Evolutionary conservation across 2,797 vertebrate genomes (phyloP).

Genomic region (Rhinichthys osculus): DNA sequence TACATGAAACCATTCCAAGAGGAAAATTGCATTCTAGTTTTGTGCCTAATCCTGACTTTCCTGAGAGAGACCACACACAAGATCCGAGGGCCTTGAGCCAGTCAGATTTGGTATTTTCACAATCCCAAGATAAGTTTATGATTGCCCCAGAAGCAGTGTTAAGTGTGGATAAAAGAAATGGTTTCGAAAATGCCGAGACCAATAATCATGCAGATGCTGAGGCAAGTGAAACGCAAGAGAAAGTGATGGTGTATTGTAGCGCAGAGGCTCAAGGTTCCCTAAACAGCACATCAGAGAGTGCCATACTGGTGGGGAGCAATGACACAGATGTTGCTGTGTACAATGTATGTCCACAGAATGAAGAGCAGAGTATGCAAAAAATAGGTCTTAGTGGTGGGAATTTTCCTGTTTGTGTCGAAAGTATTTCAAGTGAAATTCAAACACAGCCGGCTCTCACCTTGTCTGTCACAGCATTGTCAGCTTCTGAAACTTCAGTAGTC

Average conservation of each 20-base stretch:
- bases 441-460: slow-evolving; percentile 28
- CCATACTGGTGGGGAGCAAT: slow-evolving; percentile 55
- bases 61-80: slow-evolving; percentile 27
- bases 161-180: slow-evolving; percentile 57
- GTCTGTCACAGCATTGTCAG: slow-evolving; percentile 54
- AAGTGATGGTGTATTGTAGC: not conserved
- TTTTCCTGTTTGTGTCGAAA: slow-evolving; percentile 33
- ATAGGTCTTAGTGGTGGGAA: slow-evolving; percentile 8
- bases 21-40: not conserved
- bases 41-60: slow-evolving; percentile 42
- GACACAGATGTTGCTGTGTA: slow-evolving; percentile 35
- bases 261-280: slow-evolving; percentile 32
- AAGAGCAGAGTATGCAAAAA: slow-evolving; percentile 22
- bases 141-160: slow-evolving; percentile 30
- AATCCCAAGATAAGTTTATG: slow-evolving; percentile 51
- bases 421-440: slow-evolving; percentile 25
- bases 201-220: slow-evolving; percentile 29
- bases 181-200: slow-evolving; percentile 44
- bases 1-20: slow-evolving; percentile 28
- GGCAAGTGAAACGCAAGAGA: slow-evolving; percentile 31
- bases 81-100: slow-evolving; percentile 59
- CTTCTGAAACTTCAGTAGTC: slow-evolving; percentile 62
- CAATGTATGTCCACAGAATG: slow-evolving; percentile 8
- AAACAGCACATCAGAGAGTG: slow-evolving; percentile 45
- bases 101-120: slow-evolving; percentile 67